Evolutionary conservation across 2,797 vertebrate genomes (phyloP).

Genomic region (Channa striata): DNA sequence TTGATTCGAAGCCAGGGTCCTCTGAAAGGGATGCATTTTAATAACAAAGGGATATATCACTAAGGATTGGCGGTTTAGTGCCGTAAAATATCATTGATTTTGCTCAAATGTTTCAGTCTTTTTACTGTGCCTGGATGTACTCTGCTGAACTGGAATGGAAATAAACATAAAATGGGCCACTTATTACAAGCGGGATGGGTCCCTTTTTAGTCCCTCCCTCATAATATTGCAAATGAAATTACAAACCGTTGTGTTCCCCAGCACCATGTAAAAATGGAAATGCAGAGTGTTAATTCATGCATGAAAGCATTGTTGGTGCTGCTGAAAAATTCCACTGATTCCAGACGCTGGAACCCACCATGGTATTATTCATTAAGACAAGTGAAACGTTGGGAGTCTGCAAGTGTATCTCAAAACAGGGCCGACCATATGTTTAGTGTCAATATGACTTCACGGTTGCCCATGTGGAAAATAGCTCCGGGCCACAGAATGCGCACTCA

Average conservation of each 20-base stretch:
- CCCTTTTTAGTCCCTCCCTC: conserved; percentile 56
- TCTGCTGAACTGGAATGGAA: conserved; percentile 61
- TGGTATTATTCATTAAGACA: conserved; percentile 89
- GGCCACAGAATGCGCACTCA: conserved; percentile 79
- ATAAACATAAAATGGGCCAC: conserved; percentile 69
- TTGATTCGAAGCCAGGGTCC: conserved; percentile 64
- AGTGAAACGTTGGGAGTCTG: conserved; percentile 84
- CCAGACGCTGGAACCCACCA: conserved; percentile 81
- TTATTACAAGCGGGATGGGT: conserved; percentile 56
- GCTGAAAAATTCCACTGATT: conserved; percentile 74
- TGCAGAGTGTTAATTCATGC: conserved; percentile 79
- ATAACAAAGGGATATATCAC: conserved; percentile 73
- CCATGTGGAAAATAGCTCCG: conserved; percentile 87
- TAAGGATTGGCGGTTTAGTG: conserved; percentile 68
- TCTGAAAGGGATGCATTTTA: conserved; percentile 74
- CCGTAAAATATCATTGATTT: conserved; percentile 77
- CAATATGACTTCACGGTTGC: conserved; percentile 88
- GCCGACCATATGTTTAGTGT: conserved; percentile 89
- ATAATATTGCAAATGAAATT: conserved; percentile 77
- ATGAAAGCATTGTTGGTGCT: conserved; percentile 79
- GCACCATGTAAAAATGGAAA: conserved; percentile 77
- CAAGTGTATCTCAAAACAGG: conserved; percentile 84
- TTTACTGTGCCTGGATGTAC: conserved; percentile 55
- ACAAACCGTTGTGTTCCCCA: conserved; percentile 70
- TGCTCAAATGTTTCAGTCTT: conserved; percentile 69